Evolutionary conservation across 2,888 invertebrate species (phyloP).

Genomic region (Trissolcus japonicus): DNA sequence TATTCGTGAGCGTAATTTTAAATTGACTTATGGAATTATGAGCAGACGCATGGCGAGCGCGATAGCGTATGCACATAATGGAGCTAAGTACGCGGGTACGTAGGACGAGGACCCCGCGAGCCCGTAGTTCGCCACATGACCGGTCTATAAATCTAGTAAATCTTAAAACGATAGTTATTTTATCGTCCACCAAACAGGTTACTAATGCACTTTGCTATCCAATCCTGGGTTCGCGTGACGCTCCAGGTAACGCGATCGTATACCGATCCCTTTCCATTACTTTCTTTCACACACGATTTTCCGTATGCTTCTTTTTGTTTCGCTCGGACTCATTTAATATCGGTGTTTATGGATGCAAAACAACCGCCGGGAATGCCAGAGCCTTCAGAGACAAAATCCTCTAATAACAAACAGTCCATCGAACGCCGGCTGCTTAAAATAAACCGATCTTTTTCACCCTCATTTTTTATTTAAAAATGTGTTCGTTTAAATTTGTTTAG

Average conservation of each 20-base stretch:
- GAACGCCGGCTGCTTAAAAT: too few species aligned
- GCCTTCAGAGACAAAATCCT: too few species aligned
- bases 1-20: slow-evolving; percentile 17
- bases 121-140: slow-evolving; percentile 57
- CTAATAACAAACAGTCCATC: too few species aligned
- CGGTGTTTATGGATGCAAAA: too few species aligned
- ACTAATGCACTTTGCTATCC: slow-evolving; percentile 65
- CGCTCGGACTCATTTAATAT: background rate
- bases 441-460: too few species aligned
- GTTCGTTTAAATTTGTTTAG: too few species aligned
- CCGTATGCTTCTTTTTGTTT: slow-evolving; percentile 23
- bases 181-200: slow-evolving; percentile 71
- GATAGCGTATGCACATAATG: slow-evolving; percentile 42
- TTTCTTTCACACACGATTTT: slow-evolving; percentile 37
- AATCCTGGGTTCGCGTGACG: slow-evolving; percentile 65
- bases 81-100: slow-evolving; percentile 38
- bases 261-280: slow-evolving; percentile 45
- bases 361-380: too few species aligned
- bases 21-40: slow-evolving; percentile 57
- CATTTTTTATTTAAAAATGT: too few species aligned
- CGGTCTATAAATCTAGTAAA: slow-evolving; percentile 70
- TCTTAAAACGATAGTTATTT: slow-evolving; percentile 68
- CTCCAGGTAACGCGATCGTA: slow-evolving; percentile 58
- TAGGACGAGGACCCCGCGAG: slow-evolving; percentile 45
- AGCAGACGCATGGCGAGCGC: slow-evolving; percentile 42